A percentile compares a stretch with the other conserved stretches of the same genome.
phyloP scores from a whole-genome alignment of 2,113 vertebrate genomes.

The Trochalopteron elliotii region DNA sequence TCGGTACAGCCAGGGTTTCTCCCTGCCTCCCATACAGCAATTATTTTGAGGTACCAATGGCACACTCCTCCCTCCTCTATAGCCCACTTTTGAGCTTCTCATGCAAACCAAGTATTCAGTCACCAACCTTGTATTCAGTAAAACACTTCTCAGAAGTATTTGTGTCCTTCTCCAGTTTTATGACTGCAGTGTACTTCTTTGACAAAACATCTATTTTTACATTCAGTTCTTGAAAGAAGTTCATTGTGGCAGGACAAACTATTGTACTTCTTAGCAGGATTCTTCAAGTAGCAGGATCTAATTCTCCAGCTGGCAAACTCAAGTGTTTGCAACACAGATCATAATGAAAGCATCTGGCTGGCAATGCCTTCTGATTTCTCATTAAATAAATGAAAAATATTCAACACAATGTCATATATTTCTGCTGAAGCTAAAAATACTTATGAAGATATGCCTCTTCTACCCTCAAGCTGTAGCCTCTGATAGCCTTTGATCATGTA shows the following conservation, averaged over 20 bases:
- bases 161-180: not conserved
- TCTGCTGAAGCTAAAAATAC: slow-evolving; percentile 3
- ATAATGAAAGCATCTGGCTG: not conserved
- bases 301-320: not conserved
- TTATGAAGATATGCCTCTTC: not conserved
- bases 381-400: slow-evolving; percentile 17
- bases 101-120: not conserved
- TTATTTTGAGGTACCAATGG: not conserved
- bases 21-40: not conserved
- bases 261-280: not conserved
- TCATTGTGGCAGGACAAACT: not conserved
- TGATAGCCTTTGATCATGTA: not conserved
- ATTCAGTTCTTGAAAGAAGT: not conserved
- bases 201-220: not conserved
- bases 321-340: not conserved
- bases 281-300: not conserved
- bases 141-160: not conserved
- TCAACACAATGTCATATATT: not conserved
- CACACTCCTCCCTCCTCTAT: not conserved
- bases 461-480: not conserved
- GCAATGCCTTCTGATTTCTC: not conserved
- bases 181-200: not conserved
- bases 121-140: not conserved
- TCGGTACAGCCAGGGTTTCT: not conserved
- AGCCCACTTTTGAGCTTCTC: not conserved